Evolutionary conservation across 2,113 vertebrate species (phyloP), one percentile per base, ranked within the genome.

Genomic region (Clinocottus analis): DNA sequence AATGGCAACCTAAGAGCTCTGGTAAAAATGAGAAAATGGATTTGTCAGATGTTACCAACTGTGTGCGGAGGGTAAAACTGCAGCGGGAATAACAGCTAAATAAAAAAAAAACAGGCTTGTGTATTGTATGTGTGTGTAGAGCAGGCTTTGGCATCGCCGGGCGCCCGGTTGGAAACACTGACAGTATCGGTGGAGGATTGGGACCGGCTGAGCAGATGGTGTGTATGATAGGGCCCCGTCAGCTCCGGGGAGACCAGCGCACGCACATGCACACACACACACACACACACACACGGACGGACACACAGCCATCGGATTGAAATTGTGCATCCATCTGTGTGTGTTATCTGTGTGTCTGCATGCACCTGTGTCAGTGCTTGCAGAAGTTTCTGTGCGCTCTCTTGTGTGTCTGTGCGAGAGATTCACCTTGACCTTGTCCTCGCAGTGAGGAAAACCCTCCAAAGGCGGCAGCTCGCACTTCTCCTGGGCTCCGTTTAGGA

Each of bases 401-500:
- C n/a, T n/a, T 31, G 29, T 39, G 62, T 31, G 77, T 67, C 33
- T 80, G 10, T 33, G 39, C 13, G 25, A 31, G 76, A 23, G 31
- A 60, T 49, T 95, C 94, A 99, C 98, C 96, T 97, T 99, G 89
- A 99, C 83, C 87, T 99, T 99, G 90, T 95, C 95, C 93, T 99
- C 98, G 43, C 98, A 99, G 94, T 99, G 98, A 88, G 98, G 98
- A 90, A 97, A 99, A 89, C 98, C 98, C 85, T 99, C 98, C 95
- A 99, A 94, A 90, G 95, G 93, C 88, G 98, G 98, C 93, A 99
- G 95, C 92, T 99, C 95, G 82, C 98, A 99, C 94, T 97, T 98
- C 92, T 99, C 98, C 94, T 99, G 98, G 92, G 96, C 98, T 90
- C 98, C 98, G 73, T 97, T 98, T 86, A 99, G 96, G 80, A 99